Percentiles rank a stretch among this genome's conserved stretches.
These are phyloP conservation scores for Acropternis orthonyx DNA, from an alignment of 2,797 vertebrate genomes.

Conservation along the genomic window DNA sequence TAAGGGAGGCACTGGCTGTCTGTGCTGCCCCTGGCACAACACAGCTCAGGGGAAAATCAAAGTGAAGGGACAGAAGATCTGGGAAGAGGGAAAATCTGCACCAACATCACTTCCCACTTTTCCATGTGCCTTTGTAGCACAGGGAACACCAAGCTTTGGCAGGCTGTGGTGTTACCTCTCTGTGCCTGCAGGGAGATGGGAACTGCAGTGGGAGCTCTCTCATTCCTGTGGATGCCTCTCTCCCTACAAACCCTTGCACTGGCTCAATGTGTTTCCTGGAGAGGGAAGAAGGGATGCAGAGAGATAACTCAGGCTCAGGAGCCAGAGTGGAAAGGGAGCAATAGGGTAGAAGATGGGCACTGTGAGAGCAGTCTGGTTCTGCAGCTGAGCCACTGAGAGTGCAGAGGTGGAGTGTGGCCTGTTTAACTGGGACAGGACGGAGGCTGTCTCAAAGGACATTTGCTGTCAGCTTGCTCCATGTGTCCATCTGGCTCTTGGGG, in stretches of 20 bases:
- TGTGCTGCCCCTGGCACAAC: background rate
- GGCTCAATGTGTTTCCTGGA: conserved; percentile 90
- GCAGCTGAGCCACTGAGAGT: background rate
- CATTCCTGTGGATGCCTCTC: conserved; percentile 76
- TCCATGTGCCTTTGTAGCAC: background rate
- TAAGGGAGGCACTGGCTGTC: rapidly evolving
- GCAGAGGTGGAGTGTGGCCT: background rate
- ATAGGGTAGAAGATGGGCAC: background rate
- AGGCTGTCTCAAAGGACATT: background rate
- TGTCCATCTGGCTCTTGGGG: background rate
- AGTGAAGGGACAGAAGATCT: background rate
- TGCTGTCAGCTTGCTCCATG: background rate
- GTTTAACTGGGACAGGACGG: background rate
- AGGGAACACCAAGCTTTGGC: conserved; percentile 15
- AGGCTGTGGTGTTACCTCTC: background rate
- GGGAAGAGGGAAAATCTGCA: background rate
- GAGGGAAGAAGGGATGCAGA: conserved; percentile 80
- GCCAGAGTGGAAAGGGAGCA: background rate
- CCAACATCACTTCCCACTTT: background rate
- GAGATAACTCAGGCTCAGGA: background rate
- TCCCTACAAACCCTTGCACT: conserved; percentile 80
- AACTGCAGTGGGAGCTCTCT: conserved; percentile 35
- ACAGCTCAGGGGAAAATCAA: background rate
- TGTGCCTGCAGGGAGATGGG: background rate
- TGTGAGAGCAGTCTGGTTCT: background rate